A percentile compares a stretch with the other conserved stretches of the same genome.
Conservation (phyloP, 2,888 invertebrate species). For the Congeria kusceri region DNA sequence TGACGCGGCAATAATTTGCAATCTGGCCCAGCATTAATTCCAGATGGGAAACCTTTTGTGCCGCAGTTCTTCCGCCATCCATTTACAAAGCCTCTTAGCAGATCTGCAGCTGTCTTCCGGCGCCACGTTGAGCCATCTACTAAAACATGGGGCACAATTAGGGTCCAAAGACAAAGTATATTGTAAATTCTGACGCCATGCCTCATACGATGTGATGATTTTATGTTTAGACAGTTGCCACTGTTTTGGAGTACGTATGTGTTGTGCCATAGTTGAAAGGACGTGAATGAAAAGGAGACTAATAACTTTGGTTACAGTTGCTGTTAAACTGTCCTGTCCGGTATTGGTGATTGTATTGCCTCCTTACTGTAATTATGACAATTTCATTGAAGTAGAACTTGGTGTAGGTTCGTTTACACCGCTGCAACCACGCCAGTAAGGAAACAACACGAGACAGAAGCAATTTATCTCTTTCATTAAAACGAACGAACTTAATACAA, state of each 20-base stretch:
- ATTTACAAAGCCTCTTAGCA: conserved; percentile 17
- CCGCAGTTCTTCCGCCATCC: conserved; percentile 41
- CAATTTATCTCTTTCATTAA: no score
- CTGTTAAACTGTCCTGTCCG: conserved; percentile 1
- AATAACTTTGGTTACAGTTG: not conserved
- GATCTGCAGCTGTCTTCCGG: conserved; percentile 9
- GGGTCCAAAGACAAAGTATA: conserved; percentile 32
- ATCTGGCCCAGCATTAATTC: conserved; percentile 66
- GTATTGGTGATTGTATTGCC: no score
- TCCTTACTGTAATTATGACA: no score
- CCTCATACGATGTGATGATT: conserved; percentile 52
- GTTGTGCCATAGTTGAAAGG: not conserved
- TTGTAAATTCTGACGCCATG: conserved; percentile 52
- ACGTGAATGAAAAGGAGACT: not conserved
- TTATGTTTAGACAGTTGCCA: conserved; percentile 46
- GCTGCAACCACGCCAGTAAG: no score
- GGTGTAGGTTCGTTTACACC: no score
- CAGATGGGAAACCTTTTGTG: conserved; percentile 50
- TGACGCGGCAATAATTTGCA: conserved; percentile 64
- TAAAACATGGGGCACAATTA: conserved; percentile 37
- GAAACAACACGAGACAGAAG: no score
- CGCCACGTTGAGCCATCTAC: conserved; percentile 28
- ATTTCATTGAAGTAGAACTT: no score
- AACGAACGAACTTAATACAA: no score
- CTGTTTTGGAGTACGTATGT: conserved; percentile 33